Base-by-base conservation (phyloP, 2,888 invertebrate genomes). In the Homarus gammarus region DNA sequence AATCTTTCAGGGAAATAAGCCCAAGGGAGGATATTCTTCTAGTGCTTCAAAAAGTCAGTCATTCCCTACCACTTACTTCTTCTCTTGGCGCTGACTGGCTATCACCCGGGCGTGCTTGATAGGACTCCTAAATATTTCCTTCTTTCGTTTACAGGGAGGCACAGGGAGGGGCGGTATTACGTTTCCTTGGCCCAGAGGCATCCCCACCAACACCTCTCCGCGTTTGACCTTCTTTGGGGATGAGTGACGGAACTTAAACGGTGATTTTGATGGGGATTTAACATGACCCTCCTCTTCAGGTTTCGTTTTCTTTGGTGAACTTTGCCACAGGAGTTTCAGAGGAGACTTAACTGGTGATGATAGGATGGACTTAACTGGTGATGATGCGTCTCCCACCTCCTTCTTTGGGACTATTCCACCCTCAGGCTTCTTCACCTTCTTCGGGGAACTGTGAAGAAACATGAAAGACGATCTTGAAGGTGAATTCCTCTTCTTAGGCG, bases 171-270 rank as follows among this genome's bases (percentile, higher is more conserved):
- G 12, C 22, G 72, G 38, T 1, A 15, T 6, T 2, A 22, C 15
- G 51, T n/a, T 22, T 36, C 27, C 18, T 61, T 5, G 15, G 10
- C 12, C 31, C 61, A 27, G 33, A 18, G 36, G 36, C 22, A 27
- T 12, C 33, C n/a, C 70, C 31, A 33, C n/a, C 31, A 72, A 44
- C 64, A 40, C 15, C 75, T 85, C 77, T 15, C 36, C 72, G 44
- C 31, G 27, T 27, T 78, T 44, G 38, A 38, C 5, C 33, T 77
- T 85, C 56, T 85, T 85, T 1, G 44, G 64, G 40, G 78, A 85
- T 33, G 15, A 27, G 5, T 10, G 40, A 61, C 40, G 40, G 18
- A 2, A n/a, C 44, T 44, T 85, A 15, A 77, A 75, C 18, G 77
- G 31, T 22, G 75, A 56, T 33, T 38, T 56, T 5, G 31, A 82